phyloP scores from a whole-genome alignment of 2,797 vertebrate genomes.

The Crotalus adamanteus region DNA sequence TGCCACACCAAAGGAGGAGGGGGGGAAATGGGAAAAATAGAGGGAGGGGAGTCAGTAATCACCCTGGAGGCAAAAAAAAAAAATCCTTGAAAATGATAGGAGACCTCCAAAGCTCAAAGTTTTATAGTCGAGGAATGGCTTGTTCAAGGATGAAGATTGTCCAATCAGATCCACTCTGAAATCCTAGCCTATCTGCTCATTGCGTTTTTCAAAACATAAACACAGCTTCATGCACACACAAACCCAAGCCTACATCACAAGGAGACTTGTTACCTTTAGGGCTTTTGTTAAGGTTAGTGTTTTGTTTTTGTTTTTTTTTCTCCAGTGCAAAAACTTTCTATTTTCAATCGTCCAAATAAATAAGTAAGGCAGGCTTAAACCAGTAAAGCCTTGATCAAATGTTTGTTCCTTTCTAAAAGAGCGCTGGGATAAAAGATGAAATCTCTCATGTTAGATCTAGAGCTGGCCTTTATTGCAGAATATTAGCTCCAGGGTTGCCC shows the following conservation, averaged over 20 bases:
- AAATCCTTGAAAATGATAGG: background rate
- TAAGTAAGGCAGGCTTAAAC: background rate
- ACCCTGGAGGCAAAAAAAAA: background rate
- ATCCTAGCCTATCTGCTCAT: background rate
- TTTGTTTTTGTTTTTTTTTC: background rate
- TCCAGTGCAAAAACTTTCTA: background rate
- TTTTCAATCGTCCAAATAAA: background rate
- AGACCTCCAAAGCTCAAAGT: background rate
- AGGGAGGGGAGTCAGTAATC: fast-evolving
- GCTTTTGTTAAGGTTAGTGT: background rate
- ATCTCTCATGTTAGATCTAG: background rate
- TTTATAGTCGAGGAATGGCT: background rate
- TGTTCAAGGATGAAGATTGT: background rate
- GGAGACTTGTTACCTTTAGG: background rate
- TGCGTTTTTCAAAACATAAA: background rate
- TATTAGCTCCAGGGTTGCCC: background rate
- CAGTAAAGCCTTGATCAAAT: background rate
- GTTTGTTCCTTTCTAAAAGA: background rate
- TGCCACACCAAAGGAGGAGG: background rate
- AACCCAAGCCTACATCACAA: background rate
- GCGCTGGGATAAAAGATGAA: background rate
- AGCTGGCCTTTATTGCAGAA: background rate
- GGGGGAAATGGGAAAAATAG: background rate
- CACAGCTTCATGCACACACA: background rate
- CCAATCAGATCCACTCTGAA: background rate